phyloP scores from a whole-genome alignment of 2,888 invertebrate species.

The Rhamnusium bicolor region DNA sequence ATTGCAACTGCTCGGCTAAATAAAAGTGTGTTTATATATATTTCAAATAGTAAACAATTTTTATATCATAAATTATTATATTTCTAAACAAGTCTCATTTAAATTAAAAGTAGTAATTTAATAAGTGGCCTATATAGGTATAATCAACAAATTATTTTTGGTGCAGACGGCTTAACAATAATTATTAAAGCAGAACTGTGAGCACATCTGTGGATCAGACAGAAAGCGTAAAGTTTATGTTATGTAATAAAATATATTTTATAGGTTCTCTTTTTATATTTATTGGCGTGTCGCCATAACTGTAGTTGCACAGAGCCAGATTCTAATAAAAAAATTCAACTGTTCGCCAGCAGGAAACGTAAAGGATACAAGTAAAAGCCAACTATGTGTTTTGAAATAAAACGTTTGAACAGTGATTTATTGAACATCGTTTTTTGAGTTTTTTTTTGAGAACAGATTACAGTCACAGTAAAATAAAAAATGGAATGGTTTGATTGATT shows the following conservation, averaged over 20 bases:
- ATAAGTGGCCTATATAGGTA: not conserved
- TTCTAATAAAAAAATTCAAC: constrained; percentile 39
- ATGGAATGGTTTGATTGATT: too few species aligned
- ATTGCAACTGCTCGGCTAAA: too few species aligned
- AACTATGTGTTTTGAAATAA: constrained; percentile 43
- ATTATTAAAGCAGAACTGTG: not conserved
- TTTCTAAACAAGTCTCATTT: not conserved
- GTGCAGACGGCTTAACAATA: constrained; percentile 1
- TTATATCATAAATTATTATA: not conserved
- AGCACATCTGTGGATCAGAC: constrained; percentile 4
- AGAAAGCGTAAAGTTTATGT: constrained; percentile 27
- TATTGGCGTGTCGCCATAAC: constrained; percentile 45
- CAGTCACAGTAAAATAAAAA: not conserved
- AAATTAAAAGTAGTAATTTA: not conserved
- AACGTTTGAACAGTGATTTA: constrained; percentile 43
- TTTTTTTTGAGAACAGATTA: constrained; percentile 39
- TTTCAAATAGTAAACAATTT: not conserved
- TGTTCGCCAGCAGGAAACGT: constrained; percentile 42
- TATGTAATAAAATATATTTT: constrained; percentile 35
- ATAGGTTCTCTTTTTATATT: constrained; percentile 35
- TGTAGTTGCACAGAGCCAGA: constrained; percentile 40
- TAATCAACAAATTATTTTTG: not conserved
- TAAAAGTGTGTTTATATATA: too few species aligned
- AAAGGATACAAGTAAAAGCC: constrained; percentile 39
- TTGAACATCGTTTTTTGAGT: constrained; percentile 40